A percentile compares a stretch with the other conserved stretches of the same genome.
Evolutionary conservation across 2,113 vertebrate genomes (phyloP).

Genomic region (Telmatochromis sp.): DNA sequence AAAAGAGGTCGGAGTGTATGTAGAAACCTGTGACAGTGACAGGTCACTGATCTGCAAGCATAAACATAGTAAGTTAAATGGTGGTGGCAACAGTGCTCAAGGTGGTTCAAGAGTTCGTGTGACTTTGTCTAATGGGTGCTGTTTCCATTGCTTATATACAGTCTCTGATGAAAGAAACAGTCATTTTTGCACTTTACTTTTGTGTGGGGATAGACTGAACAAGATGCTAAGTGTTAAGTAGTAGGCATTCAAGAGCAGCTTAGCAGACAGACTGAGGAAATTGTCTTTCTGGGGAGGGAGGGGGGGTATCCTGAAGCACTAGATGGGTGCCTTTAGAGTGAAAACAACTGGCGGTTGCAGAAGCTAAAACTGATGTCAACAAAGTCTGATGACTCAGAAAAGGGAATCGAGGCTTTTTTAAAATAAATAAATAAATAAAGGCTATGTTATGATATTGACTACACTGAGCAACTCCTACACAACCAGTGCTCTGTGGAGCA

Average conservation of each 20-base stretch:
- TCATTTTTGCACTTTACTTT: neutral
- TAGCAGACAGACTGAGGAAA: neutral
- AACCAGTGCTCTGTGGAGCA: neutral
- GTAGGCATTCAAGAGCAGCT: neutral
- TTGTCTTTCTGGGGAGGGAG: neutral
- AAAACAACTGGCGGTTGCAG: neutral
- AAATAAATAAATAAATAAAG: neutral
- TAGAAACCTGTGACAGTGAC: neutral
- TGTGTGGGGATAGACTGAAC: neutral
- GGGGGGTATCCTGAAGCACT: neutral
- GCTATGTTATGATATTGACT: neutral
- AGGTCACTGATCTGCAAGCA: neutral
- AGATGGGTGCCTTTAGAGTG: neutral
- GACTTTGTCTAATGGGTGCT: neutral
- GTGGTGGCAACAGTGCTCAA: neutral
- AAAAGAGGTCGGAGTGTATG: neutral
- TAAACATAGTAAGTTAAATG: neutral
- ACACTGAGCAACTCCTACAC: neutral
- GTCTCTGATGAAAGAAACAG: neutral
- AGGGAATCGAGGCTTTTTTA: neutral
- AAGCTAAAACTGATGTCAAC: neutral
- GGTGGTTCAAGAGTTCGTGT: neutral
- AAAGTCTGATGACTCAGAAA: neutral
- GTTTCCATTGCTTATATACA: neutral
- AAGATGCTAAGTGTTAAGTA: neutral